These are phyloP conservation scores for Peromyscus leucopus DNA, from an alignment of 2,113 vertebrate genomes.

Conservation along the genomic window DNA sequence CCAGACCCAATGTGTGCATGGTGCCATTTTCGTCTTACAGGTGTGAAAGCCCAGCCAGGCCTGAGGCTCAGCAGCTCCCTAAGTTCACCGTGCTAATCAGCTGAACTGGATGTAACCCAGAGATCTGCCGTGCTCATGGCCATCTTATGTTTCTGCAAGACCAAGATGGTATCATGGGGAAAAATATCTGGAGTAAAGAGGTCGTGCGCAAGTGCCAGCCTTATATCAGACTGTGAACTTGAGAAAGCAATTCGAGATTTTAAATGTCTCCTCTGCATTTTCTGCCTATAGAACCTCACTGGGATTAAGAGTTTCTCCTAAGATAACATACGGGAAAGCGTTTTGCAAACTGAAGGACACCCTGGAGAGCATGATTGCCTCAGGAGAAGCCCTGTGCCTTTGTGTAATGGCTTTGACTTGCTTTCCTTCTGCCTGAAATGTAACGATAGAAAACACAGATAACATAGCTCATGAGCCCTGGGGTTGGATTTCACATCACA, in stretches of 20 bases:
- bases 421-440: conserved; percentile 12
- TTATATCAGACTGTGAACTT: conserved; percentile 29
- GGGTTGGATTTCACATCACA: conserved; percentile 45
- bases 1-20: neutral
- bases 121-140: neutral
- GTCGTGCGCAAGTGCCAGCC: neutral
- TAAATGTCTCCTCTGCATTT: conserved; percentile 27
- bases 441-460: conserved; percentile 22
- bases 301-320: conserved; percentile 12
- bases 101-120: neutral
- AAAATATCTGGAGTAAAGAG: conserved; percentile 1
- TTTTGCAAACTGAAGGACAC: neutral
- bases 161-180: neutral
- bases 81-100: neutral
- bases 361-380: neutral
- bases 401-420: neutral
- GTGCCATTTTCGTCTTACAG: neutral
- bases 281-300: neutral
- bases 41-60: neutral
- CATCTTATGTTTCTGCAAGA: neutral
- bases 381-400: neutral
- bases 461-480: neutral
- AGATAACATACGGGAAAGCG: neutral
- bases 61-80: neutral
- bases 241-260: conserved; percentile 36